phyloP scores from a whole-genome alignment of 1,140 invertebrate species.

The Eciton burchellii region DNA sequence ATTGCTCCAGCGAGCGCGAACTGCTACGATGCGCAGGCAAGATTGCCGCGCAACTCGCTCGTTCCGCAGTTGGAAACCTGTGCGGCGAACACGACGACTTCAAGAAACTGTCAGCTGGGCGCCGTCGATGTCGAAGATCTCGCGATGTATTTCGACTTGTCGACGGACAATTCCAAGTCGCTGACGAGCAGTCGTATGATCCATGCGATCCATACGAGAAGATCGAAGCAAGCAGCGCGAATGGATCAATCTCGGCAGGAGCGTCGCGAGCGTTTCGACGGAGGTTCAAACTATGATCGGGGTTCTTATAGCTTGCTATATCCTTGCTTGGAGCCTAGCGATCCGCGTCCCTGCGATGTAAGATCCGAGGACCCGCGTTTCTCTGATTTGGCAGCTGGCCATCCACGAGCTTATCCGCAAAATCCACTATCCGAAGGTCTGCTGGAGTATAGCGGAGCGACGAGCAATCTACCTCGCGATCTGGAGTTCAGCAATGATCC shows the following conservation, averaged over 20 bases:
- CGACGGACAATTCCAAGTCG: not conserved
- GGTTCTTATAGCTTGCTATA: not conserved
- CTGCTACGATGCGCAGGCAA: not conserved
- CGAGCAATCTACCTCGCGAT: not conserved
- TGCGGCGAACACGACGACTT: not conserved
- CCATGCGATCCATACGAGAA: conserved; percentile 28
- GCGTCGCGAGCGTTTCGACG: not conserved
- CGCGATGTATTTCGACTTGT: conserved; percentile 52
- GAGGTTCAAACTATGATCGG: not conserved
- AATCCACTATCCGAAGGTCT: not conserved
- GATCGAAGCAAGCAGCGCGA: not conserved
- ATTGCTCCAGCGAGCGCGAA: not conserved
- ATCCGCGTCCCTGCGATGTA: conserved; percentile 7
- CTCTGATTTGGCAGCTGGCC: not conserved
- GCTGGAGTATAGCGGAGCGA: too few relatives aligned
- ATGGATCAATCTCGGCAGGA: not conserved
- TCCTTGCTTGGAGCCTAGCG: not conserved
- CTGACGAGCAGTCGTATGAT: not conserved
- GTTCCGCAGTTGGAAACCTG: conserved; percentile 1
- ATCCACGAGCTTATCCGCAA: not conserved
- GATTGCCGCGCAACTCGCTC: not conserved
- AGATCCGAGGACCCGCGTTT: not conserved
- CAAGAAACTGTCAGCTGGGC: conserved; percentile 59
- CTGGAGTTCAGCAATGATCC: not conserved
- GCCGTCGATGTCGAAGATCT: conserved; percentile 81